Evolutionary conservation across 1,140 invertebrate genomes (phyloP).

Genomic region (Drosophila burlai): DNA sequence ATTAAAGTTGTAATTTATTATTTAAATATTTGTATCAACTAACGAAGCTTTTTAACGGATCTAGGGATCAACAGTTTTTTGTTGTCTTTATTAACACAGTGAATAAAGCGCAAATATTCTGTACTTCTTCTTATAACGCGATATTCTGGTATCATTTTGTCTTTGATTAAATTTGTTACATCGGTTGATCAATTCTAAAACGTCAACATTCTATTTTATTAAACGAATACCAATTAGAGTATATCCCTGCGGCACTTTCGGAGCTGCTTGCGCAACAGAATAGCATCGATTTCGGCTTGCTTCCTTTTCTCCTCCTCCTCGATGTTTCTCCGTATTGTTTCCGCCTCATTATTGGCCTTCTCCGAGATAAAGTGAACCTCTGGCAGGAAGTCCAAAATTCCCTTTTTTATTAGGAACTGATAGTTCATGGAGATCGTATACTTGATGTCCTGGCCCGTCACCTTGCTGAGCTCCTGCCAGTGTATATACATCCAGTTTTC

Average conservation of each 20-base stretch:
- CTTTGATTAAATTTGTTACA: no score
- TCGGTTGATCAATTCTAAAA: neutral
- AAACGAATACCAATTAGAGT: slow-evolving; percentile 21
- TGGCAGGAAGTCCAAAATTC: slow-evolving; percentile 67
- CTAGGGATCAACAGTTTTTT: neutral
- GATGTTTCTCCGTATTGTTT: slow-evolving; percentile 53
- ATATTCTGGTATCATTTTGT: no score
- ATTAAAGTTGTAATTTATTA: no score
- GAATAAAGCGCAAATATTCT: neutral
- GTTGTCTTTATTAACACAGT: neutral
- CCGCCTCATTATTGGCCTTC: slow-evolving; percentile 71
- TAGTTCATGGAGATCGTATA: slow-evolving; percentile 72
- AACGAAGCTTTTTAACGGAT: neutral
- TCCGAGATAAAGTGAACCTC: slow-evolving; percentile 67
- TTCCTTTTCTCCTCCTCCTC: slow-evolving; percentile 73
- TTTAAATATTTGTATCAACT: neutral
- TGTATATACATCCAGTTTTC: slow-evolving; percentile 81
- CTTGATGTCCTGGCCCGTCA: slow-evolving; percentile 69
- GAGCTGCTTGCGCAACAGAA: slow-evolving; percentile 70
- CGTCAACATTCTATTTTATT: neutral
- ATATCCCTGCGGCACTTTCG: slow-evolving; percentile 81
- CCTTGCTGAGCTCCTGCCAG: slow-evolving; percentile 67
- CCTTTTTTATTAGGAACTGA: slow-evolving; percentile 68
- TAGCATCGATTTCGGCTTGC: slow-evolving; percentile 62
- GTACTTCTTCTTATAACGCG: neutral